Evolutionary conservation across 2,888 invertebrate genomes (phyloP).

Genomic region (Drosophila lacicola): DNA sequence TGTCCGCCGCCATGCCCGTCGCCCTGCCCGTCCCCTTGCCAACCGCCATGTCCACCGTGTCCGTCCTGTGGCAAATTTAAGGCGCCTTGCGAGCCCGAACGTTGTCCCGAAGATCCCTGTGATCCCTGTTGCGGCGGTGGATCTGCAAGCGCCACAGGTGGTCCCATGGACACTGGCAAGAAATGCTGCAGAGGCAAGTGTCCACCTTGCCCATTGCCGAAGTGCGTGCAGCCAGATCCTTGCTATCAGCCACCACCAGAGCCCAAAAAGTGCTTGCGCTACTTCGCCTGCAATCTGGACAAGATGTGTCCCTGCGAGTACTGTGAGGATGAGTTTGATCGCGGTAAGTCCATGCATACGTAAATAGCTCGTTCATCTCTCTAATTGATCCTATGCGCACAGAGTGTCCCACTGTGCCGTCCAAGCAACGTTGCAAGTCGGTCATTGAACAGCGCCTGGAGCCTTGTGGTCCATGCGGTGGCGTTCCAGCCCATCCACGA

Average conservation of each 20-base stretch:
- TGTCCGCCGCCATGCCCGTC: slow-evolving; percentile 30
- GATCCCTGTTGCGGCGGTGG: slow-evolving; percentile 37
- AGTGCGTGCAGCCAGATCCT: slow-evolving; percentile 57
- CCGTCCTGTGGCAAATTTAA: slow-evolving; percentile 36
- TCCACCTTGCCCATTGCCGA: slow-evolving; percentile 14
- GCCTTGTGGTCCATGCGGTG: slow-evolving; percentile 61
- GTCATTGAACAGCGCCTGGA: slow-evolving; percentile 51
- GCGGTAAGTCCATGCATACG: slow-evolving; percentile 62
- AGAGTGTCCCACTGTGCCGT: slow-evolving; percentile 70
- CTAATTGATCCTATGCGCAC: background rate
- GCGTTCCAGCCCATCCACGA: slow-evolving; percentile 56
- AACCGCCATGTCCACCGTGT: slow-evolving; percentile 30
- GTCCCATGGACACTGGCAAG: slow-evolving; percentile 56
- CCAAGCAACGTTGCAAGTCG: slow-evolving; percentile 40
- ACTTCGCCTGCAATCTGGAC: slow-evolving; percentile 81
- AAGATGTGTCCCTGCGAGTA: slow-evolving; percentile 75
- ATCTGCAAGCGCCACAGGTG: slow-evolving; percentile 48
- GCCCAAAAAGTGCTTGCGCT: slow-evolving; percentile 66
- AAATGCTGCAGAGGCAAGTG: slow-evolving; percentile 41
- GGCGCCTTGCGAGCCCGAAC: background rate
- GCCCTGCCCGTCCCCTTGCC: slow-evolving; percentile 33
- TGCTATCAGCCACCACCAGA: slow-evolving; percentile 44
- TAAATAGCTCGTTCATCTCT: no score
- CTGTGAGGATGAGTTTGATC: slow-evolving; percentile 82
- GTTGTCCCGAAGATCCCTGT: slow-evolving; percentile 30